A percentile compares a stretch with the other conserved stretches of the same genome.
phyloP scores from a whole-genome alignment of 2,888 invertebrate species.

The Ryuthela nishihirai region DNA sequence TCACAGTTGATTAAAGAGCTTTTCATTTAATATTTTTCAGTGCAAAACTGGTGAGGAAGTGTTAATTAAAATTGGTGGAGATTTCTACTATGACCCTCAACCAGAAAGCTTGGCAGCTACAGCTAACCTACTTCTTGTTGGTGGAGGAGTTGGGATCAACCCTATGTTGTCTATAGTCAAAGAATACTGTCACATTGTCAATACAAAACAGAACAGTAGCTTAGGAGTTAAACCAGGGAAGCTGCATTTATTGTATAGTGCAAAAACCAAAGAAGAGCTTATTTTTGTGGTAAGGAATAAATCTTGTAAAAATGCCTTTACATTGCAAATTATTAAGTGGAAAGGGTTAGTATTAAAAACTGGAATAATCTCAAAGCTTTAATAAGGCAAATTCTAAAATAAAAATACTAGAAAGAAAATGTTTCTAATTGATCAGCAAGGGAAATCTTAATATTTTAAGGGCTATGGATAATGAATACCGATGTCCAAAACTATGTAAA shows the following conservation, averaged over 20 bases:
- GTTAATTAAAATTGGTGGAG: conserved; percentile 51
- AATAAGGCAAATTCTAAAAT: no score
- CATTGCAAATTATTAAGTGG: neutral
- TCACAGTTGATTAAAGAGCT: no score
- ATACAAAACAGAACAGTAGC: neutral
- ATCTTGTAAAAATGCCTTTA: neutral
- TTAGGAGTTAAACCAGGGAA: conserved; percentile 33
- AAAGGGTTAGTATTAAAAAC: no score
- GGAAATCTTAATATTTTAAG: no score
- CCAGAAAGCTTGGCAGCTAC: conserved; percentile 23
- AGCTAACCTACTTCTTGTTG: conserved; percentile 50
- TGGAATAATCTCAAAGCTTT: no score
- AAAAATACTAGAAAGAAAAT: no score
- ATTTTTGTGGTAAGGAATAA: conserved; percentile 50
- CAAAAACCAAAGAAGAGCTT: conserved; percentile 49
- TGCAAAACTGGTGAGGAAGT: conserved; percentile 49
- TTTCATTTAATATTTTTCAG: conserved; percentile 44
- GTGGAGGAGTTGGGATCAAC: conserved; percentile 55
- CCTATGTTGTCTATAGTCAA: conserved; percentile 52
- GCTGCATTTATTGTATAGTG: conserved; percentile 50
- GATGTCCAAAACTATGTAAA: no score
- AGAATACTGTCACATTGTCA: conserved; percentile 45
- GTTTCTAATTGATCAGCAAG: no score
- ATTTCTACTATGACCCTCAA: conserved; percentile 49
- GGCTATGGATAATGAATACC: no score